Conservation (phyloP, 1,140 invertebrate species). For the Drosophila lini region DNA sequence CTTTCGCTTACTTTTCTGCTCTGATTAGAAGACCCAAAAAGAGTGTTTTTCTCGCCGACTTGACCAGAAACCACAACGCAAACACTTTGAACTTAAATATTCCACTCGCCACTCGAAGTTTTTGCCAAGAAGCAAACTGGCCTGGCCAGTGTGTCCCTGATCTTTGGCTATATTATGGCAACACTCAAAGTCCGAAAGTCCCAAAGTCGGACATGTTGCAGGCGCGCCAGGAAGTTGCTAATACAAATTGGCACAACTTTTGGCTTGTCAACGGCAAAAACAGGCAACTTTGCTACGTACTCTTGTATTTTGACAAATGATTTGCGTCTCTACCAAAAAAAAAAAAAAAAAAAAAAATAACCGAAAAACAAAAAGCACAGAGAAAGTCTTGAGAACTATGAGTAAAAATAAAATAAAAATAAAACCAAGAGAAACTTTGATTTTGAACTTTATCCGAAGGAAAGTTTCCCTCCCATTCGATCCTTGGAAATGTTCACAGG, state of each 20-base stretch:
- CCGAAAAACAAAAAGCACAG: constrained; percentile 57
- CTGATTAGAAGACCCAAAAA: constrained; percentile 2
- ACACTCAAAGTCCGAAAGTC: constrained; percentile 42
- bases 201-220: constrained; percentile 51
- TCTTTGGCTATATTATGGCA: constrained; percentile 23
- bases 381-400: constrained; percentile 19
- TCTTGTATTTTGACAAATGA: constrained; percentile 80
- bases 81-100: constrained; percentile 41
- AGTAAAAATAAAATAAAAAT: constrained; percentile 51
- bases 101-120: constrained; percentile 38
- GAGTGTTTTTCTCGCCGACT: constrained; percentile 7
- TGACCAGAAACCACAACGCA: constrained; percentile 23
- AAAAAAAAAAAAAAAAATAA: constrained; percentile 27
- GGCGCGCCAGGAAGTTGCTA: constrained; percentile 67
- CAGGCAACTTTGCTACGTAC: constrained; percentile 60
- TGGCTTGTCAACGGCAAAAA: constrained; percentile 81
- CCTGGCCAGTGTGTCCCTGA: constrained; percentile 34
- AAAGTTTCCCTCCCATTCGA: constrained; percentile 38
- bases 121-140: constrained; percentile 22
- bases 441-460: constrained; percentile 68
- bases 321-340: constrained; percentile 54
- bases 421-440: constrained; percentile 73
- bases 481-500: constrained; percentile 65
- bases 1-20: neutral
- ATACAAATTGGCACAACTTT: constrained; percentile 82